These are phyloP conservation scores for Xanthia icteritia DNA, from an alignment of 2,888 invertebrate species.

Conservation along the genomic window DNA sequence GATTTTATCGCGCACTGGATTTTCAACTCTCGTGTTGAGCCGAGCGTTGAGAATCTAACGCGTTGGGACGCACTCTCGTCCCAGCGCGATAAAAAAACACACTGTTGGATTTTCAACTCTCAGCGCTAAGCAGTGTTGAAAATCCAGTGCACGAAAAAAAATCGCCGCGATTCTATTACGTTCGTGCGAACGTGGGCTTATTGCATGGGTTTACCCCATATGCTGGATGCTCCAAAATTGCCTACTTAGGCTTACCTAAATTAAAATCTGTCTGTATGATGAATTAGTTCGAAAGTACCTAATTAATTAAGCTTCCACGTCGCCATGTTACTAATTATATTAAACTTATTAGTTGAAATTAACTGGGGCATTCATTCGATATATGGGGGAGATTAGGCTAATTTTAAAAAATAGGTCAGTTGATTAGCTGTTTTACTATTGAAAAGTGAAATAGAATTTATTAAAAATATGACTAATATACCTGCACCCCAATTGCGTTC, in stretches of 20 bases:
- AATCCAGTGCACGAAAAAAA: too few relatives aligned
- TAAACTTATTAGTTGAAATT: conserved; percentile 23
- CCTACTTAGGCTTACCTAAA: conserved; percentile 4
- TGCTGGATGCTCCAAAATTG: not conserved
- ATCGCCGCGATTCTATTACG: too few relatives aligned
- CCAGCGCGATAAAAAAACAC: too few relatives aligned
- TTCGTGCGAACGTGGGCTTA: not conserved
- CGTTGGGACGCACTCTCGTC: too few relatives aligned
- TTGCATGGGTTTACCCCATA: not conserved
- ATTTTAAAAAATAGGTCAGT: conserved; percentile 44
- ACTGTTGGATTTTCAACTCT: too few relatives aligned
- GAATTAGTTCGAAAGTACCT: conserved; percentile 19
- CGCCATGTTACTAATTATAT: conserved; percentile 22
- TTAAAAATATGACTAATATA: too few relatives aligned
- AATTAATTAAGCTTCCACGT: conserved; percentile 15
- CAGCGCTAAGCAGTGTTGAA: too few relatives aligned
- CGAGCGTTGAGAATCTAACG: too few relatives aligned
- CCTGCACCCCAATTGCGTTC: too few relatives aligned
- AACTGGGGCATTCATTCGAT: conserved; percentile 25
- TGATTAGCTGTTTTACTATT: not conserved
- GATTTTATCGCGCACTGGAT: too few relatives aligned
- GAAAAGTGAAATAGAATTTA: too few relatives aligned
- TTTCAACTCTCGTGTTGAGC: too few relatives aligned
- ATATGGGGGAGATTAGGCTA: conserved; percentile 25
- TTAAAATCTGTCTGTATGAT: conserved; percentile 6